Evolutionary conservation across 2,888 invertebrate genomes (phyloP).

Genomic region (Psococerastis gibbosa): DNA sequence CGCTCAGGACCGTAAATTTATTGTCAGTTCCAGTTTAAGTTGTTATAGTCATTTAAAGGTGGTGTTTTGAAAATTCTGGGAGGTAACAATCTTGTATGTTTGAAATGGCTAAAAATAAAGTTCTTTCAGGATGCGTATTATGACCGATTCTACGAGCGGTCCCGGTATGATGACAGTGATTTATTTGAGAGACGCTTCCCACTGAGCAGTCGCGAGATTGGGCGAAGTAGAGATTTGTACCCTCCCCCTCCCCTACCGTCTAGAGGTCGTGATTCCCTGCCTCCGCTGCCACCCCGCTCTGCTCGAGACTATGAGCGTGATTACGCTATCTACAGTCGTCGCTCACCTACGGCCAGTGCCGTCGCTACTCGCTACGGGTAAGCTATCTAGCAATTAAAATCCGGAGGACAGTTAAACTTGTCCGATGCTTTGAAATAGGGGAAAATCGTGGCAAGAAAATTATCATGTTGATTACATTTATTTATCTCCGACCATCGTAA

Average conservation of each 20-base stretch:
- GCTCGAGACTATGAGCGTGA: conserved; percentile 15
- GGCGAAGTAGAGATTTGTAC: conserved; percentile 19
- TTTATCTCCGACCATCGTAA: no score
- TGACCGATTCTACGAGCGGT: conserved; percentile 42
- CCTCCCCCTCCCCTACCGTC: conserved; percentile 50
- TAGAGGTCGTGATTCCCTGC: conserved; percentile 51
- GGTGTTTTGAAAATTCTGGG: no score
- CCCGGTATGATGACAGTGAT: conserved; percentile 32
- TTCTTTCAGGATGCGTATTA: conserved; percentile 52
- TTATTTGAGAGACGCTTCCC: conserved; percentile 65
- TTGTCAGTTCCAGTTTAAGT: no score
- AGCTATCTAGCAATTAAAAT: no score
- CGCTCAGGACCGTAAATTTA: no score
- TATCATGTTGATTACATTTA: no score
- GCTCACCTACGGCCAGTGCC: conserved; percentile 41
- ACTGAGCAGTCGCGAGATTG: conserved; percentile 17
- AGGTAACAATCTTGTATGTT: no score
- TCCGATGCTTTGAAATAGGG: no score
- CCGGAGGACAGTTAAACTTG: no score
- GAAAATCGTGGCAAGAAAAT: no score
- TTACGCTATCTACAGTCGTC: conserved; percentile 50
- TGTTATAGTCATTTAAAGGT: no score
- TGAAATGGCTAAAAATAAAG: no score
- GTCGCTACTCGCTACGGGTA: not conserved
- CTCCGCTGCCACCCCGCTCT: conserved; percentile 39